Evolutionary conservation across 1,140 invertebrate genomes (phyloP).

Genomic region (Nylanderia fulva): DNA sequence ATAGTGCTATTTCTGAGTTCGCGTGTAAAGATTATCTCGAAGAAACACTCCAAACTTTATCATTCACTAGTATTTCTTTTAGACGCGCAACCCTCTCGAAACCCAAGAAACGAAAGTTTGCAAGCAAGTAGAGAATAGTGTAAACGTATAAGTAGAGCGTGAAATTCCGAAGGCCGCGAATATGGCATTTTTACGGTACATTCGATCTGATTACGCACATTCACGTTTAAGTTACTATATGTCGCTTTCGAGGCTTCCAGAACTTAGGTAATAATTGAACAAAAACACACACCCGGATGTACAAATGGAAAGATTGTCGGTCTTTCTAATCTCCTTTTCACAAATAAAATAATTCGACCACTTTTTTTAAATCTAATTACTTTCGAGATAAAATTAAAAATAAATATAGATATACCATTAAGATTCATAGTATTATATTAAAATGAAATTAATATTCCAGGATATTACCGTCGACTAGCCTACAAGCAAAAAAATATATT

Average conservation of each 20-base stretch:
- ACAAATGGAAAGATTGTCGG: background rate
- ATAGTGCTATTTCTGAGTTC: background rate
- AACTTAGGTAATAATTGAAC: background rate
- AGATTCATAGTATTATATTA: no score
- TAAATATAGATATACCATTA: background rate
- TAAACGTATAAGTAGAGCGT: constrained; percentile 66
- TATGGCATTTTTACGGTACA: constrained; percentile 65
- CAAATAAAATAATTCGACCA: background rate
- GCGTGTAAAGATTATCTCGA: constrained; percentile 14
- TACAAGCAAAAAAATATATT: background rate
- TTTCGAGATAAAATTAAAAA: background rate
- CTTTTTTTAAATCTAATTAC: background rate
- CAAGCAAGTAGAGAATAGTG: constrained; percentile 45
- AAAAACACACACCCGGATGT: background rate
- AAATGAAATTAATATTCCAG: no score
- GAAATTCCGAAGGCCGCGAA: constrained; percentile 66
- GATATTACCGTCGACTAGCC: background rate
- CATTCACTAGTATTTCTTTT: constrained; percentile 28
- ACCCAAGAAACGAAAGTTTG: constrained; percentile 66
- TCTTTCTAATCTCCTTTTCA: background rate
- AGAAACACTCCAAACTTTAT: constrained; percentile 35
- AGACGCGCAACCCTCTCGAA: constrained; percentile 31
- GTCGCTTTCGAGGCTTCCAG: background rate
- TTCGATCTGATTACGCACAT: constrained; percentile 44
- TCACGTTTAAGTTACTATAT: constrained; percentile 31